Conservation (phyloP, 2,888 invertebrate species). For the Mystacides longicornis region DNA sequence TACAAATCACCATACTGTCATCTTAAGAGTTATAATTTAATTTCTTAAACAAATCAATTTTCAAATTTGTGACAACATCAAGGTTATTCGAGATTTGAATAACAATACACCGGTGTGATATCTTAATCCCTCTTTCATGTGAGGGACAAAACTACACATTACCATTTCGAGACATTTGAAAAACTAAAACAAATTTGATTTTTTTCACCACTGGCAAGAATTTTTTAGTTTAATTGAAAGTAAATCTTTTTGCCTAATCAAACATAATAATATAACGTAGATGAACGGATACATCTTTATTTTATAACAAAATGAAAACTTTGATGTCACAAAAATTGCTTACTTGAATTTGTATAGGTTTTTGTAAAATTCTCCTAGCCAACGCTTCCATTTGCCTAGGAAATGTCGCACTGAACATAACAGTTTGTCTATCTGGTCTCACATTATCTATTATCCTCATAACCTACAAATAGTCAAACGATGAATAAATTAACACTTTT, state of each 20-base stretch:
- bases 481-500: neutral
- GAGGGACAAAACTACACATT: too few relatives aligned
- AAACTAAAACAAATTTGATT: too few relatives aligned
- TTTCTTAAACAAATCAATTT: too few relatives aligned
- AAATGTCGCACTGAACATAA: constrained; percentile 98
- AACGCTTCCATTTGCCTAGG: constrained; percentile 98
- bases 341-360: constrained; percentile 90
- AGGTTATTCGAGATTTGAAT: too few relatives aligned
- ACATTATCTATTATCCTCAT: constrained; percentile 98
- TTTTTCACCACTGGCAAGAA: too few relatives aligned
- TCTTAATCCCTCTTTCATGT: too few relatives aligned
- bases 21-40: too few relatives aligned
- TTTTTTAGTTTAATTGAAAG: neutral
- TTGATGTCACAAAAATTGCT: constrained; percentile 4
- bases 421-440: constrained; percentile 93
- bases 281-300: neutral
- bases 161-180: too few relatives aligned
- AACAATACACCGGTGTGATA: too few relatives aligned
- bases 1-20: too few relatives aligned
- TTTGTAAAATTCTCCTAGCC: constrained; percentile 84
- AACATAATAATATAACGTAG: neutral
- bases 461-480: constrained; percentile 46
- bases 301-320: too few relatives aligned
- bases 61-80: too few relatives aligned
- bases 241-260: neutral